Percentiles rank a stretch among this genome's conserved stretches.
These are phyloP conservation scores for Alcedo atthis DNA, from an alignment of 2,797 vertebrate genomes.

Conservation along the genomic window DNA sequence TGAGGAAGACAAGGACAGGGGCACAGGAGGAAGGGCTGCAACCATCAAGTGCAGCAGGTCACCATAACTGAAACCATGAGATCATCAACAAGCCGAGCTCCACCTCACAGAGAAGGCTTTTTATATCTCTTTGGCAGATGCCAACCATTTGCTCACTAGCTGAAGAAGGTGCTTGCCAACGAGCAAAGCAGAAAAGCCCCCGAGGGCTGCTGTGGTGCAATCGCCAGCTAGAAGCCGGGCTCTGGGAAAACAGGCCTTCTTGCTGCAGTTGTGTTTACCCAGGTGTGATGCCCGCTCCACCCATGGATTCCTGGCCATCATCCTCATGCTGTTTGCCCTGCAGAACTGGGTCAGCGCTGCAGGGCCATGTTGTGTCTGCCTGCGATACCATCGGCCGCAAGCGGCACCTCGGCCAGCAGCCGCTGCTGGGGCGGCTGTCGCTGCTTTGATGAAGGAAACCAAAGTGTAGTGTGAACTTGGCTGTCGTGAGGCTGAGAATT, in stretches of 20 bases:
- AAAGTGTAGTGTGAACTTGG: fast-evolving
- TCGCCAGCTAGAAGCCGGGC: background rate
- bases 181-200: background rate
- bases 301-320: constrained; percentile 24
- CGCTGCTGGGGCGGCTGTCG: background rate
- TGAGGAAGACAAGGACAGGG: background rate
- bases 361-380: background rate
- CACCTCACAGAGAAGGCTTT: background rate
- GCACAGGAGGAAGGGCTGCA: background rate
- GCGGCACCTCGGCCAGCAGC: background rate
- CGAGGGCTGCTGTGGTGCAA: background rate
- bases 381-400: background rate
- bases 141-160: background rate
- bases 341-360: background rate
- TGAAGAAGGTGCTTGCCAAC: background rate
- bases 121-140: background rate
- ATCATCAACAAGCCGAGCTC: background rate
- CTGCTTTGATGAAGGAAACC: background rate
- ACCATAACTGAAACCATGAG: background rate
- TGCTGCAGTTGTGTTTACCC: background rate
- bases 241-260: constrained; percentile 12
- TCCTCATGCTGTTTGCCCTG: background rate
- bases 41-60: background rate
- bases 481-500: fast-evolving
- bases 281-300: background rate